Conservation (phyloP, 2,113 vertebrate species). For the Hepsetus odoe region DNA sequence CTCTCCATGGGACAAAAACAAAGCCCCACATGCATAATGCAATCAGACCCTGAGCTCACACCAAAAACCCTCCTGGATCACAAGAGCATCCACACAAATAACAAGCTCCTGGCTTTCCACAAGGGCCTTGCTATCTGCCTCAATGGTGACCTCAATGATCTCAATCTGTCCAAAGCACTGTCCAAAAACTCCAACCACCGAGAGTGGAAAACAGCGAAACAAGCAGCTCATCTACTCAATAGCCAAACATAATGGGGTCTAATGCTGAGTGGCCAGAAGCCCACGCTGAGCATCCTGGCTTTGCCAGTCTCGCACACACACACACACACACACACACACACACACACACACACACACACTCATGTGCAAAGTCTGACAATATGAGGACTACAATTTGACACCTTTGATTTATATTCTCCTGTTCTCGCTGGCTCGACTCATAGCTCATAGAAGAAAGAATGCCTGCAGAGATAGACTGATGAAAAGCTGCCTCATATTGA, state of each 20-base stretch:
- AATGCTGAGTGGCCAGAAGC: background rate
- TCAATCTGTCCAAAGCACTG: slow-evolving; percentile 64
- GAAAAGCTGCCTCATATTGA: background rate
- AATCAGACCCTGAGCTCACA: slow-evolving; percentile 1
- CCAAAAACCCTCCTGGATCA: slow-evolving; percentile 44
- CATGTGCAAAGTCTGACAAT: background rate
- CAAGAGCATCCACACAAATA: slow-evolving; percentile 39
- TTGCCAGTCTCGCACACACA: background rate
- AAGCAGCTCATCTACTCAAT: slow-evolving; percentile 43
- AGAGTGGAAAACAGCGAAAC: slow-evolving; percentile 58
- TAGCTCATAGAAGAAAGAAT: background rate
- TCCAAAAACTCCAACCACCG: slow-evolving; percentile 58
- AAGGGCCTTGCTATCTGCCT: slow-evolving; percentile 58
- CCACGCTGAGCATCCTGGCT: slow-evolving; percentile 7
- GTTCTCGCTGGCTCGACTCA: slow-evolving; percentile 7
- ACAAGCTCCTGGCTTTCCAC: slow-evolving; percentile 45
- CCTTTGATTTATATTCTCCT: slow-evolving; percentile 14
- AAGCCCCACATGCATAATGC: slow-evolving; percentile 1
- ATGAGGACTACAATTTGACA: background rate
- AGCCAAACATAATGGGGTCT: slow-evolving; percentile 7
- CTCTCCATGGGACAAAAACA: slow-evolving; percentile 29
- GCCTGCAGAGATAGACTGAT: background rate
- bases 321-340: background rate
- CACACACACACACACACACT: background rate
- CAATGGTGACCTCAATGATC: slow-evolving; percentile 68